Conservation (phyloP, 2,113 vertebrate genomes). For the Oncorhynchus nerka region DNA sequence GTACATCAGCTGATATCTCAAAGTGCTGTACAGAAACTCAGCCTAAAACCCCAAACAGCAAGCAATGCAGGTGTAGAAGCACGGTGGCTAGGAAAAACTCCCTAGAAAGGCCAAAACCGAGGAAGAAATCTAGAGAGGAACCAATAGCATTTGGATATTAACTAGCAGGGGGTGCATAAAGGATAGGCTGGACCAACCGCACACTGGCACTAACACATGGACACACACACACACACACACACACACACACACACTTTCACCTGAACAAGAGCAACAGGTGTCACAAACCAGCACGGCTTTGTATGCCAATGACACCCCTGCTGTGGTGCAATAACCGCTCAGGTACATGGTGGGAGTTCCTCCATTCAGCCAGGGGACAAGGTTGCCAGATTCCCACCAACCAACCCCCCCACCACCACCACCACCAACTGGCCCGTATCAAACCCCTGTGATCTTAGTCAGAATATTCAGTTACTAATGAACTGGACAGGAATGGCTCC, state of each 20-base stretch:
- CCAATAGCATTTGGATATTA: not conserved
- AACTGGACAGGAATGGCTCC: constrained; percentile 54
- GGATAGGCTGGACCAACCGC: not conserved
- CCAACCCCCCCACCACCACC: constrained; percentile 5
- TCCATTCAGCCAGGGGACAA: constrained; percentile 30
- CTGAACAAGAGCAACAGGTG: constrained; percentile 63
- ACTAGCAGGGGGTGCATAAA: not conserved
- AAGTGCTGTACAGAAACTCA: too few relatives aligned
- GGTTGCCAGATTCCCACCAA: constrained; percentile 34
- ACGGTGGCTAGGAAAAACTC: too few relatives aligned
- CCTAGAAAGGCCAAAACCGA: too few relatives aligned
- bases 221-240: constrained; percentile 8
- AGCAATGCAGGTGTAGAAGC: too few relatives aligned
- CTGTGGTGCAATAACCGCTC: constrained; percentile 36
- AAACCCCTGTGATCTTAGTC: constrained; percentile 52
- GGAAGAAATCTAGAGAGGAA: too few relatives aligned
- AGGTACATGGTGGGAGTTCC: constrained; percentile 71
- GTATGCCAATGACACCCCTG: constrained; percentile 9
- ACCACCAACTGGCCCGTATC: constrained; percentile 35
- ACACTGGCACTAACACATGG: not conserved
- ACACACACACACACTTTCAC: constrained; percentile 14
- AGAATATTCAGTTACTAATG: constrained; percentile 67
- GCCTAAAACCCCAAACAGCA: too few relatives aligned
- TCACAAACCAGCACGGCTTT: constrained; percentile 25
- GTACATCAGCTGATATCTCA: too few relatives aligned